Conservation (phyloP, 2,113 vertebrate species). For the Pelusios castaneus region DNA sequence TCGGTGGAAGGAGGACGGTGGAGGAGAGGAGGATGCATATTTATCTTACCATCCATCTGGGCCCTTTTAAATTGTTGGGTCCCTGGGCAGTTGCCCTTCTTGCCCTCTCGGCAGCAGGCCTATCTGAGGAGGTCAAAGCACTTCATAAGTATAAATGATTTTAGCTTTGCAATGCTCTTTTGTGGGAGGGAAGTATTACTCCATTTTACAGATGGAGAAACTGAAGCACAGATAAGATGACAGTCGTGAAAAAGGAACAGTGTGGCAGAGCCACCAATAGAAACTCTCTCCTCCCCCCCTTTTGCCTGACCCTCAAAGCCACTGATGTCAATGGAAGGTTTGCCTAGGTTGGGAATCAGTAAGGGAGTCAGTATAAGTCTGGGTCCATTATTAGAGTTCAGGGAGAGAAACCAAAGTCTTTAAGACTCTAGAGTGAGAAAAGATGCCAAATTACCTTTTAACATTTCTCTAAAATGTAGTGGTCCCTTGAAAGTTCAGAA, state of each 20-base stretch:
- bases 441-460: not conserved
- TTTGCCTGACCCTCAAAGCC: not conserved
- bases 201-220: not conserved
- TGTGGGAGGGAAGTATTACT: not conserved
- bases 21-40: no score
- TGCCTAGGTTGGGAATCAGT: not conserved
- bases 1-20: no score
- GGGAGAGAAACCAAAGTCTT: not conserved
- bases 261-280: not conserved
- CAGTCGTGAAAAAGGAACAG: not conserved
- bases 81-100: no score
- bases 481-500: not conserved
- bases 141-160: not conserved
- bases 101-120: no score
- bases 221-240: not conserved
- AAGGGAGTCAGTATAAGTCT: not conserved
- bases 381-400: not conserved
- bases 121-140: not conserved
- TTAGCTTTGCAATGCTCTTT: not conserved
- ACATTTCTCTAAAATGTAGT: accelerated
- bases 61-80: no score
- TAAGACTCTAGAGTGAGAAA: not conserved
- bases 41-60: no score
- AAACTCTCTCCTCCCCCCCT: no score
- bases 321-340: not conserved